These are phyloP conservation scores for Tribolium castaneum DNA, from an alignment of 1,140 invertebrate species.

Conservation along the genomic window DNA sequence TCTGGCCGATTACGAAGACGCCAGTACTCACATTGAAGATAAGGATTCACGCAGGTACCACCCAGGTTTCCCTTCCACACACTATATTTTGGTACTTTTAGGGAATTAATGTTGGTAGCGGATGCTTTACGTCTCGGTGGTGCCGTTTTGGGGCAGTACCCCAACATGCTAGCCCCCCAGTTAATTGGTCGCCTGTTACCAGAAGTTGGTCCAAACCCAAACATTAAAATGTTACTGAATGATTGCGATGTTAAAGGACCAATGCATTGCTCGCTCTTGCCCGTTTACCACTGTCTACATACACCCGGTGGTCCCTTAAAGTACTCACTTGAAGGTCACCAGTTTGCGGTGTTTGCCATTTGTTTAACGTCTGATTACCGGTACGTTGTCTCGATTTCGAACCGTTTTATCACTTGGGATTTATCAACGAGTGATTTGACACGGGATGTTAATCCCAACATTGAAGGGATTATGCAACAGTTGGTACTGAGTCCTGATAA, in stretches of 20 bases:
- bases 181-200: constrained; percentile 92
- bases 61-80: not conserved
- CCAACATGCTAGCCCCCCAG: constrained; percentile 96
- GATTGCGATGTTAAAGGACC: constrained; percentile 91
- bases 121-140: constrained; percentile 94
- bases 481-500: constrained; percentile 95
- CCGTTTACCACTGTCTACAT: constrained; percentile 94
- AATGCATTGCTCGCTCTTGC: constrained; percentile 89
- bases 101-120: constrained; percentile 92
- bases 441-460: constrained; percentile 89
- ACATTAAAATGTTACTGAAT: constrained; percentile 86
- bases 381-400: constrained; percentile 96
- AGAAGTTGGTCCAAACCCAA: constrained; percentile 86
- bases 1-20: constrained; percentile 96
- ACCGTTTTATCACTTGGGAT: constrained; percentile 98
- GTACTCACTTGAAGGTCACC: constrained; percentile 97
- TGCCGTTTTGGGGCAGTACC: constrained; percentile 89
- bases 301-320: constrained; percentile 97
- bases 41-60: constrained; percentile 82
- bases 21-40: constrained; percentile 85
- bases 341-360: constrained; percentile 97
- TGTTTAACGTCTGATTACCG: constrained; percentile 91
- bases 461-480: constrained; percentile 96
- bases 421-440: constrained; percentile 93
- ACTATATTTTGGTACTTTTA: constrained; percentile 63